Evolutionary conservation across 2,113 vertebrate genomes (phyloP), one percentile per base, ranked within the genome.

Genomic region (Peromyscus maniculatus): DNA sequence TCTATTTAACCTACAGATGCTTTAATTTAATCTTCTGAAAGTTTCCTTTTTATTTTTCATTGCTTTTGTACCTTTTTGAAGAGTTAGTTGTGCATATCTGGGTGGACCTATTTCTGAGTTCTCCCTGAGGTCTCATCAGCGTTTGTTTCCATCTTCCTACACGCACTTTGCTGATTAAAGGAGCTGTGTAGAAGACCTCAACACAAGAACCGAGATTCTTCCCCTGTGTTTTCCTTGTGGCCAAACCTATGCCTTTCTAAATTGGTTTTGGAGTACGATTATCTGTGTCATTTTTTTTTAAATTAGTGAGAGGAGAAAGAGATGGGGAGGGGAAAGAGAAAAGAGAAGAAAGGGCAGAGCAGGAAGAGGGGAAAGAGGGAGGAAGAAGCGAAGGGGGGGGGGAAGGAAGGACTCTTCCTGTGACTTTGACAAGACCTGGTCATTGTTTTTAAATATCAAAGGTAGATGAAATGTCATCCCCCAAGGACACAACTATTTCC

Each of bases 111-210:
- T 9, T 67, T 79, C 88, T 31, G 62, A 43, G 33, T 39, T 80
- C 43, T 59, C 16, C 24, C 5, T 43, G 36, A 75, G n/a, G 39
- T 64, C 13, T 52, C 64, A 13, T 36, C 26, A 31, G 55, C 4
- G 1, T 26, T 19, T 2, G 15, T 26, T 62, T n/a, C 11, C 43
- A 36, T 64, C 13, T 36, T 69, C 66, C 66, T 39, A 71, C 17
- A 1, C 15, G 49, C 8, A 11, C 31, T 2, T 0, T 13, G 39
- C 52, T 77, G 31, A 33, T 19, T n/a, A 64, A 19, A 0, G 0
- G 0, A 7, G 59, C 36, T 2, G 6, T 8, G 21, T 0, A 19
- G 11, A 0, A n/a, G 2, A 55, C 7, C 55, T 55, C 26, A 3
- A 26, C 31, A 24, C 16, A 52, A 10, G 80, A 15, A 39, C 24